Base-by-base conservation (phyloP, 2,888 invertebrate species). In the Drosophila paranaensis region DNA sequence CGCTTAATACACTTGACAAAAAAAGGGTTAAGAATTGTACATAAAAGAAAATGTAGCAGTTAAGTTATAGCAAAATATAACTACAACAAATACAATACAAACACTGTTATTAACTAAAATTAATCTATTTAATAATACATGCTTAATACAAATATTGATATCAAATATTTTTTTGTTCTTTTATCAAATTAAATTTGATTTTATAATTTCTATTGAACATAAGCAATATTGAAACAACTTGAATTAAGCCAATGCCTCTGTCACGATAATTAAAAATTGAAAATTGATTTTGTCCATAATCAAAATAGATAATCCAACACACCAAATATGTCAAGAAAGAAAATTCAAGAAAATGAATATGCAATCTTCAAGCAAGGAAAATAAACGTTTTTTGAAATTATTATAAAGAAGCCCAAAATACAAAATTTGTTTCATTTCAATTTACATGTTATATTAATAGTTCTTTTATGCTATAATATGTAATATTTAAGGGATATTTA, bases 171-270 rank as follows among this genome's bases (percentile, higher is more conserved):
- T 54, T 57, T 43, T 63, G 50, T 37, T 60, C 39, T 42, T 48
- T 37, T 57, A 54, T 46, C 60, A 53, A 77, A 43, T 43, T 10
- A 27, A 45, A 57, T 50, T 56, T 72, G 60, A 57, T 33, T 56
- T 66, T 61, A 57, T 33, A 50, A 61, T 60, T 83, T 81, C 60
- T 48, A 46, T 68, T 71, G 62, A 85, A 60, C 51, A 56, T 58
- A 82, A 85, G 86, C 85, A 85, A 88, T 88, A 85, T 74, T 81
- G 79, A 40, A 54, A 68, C 45, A 25, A 45, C 20, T 45, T 13
- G 48, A 56, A 25, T 43, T 60, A 63, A 61, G 63, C 40, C 43
- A 75, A 56, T 60, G 40, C 42, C 9, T 33, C 6, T 33, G 33
- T 33, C 33, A 33, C 33, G 8, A 33, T 33, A 33, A 8, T 33